Base-by-base conservation (phyloP, 1,140 invertebrate species). In the Hermatobates lingyangjiaoensis region DNA sequence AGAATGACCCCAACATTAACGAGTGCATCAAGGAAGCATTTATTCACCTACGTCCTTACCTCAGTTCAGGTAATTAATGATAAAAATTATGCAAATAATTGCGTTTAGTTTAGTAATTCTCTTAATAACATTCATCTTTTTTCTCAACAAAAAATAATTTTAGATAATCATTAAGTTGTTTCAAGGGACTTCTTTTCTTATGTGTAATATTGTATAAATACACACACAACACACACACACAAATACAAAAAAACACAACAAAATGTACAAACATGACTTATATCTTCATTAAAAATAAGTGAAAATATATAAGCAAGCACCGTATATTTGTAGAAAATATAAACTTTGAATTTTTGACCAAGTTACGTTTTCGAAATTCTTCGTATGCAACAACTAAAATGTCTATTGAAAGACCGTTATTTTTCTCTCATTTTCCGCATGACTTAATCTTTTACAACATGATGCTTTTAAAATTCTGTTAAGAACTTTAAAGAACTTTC, bases 11-110 rank as follows among this genome's bases (percentile, higher is more conserved):
- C 1, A 63, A 74, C 28, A 58, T 83, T 45, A 80, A 83, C 58
- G 55, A 58, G 2, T 83, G 81, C 59, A 76, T 83, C 55, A 73
- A 74, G 60, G 68, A 68, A 45, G 74, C 77, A 0, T 80, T 83
- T 64, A 79, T 79, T 57, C 79, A 83, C 61, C 64, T 83, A 1
- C 70, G 74, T 51, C 76, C 79, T 2, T 83, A 81, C 60, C 65
- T 83, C 27, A 66, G 75, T 2, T 66, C 69, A 58, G 71, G 71
- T 73, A 57, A 63, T 61, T 53, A 1, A 12, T 10, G n/a, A 34
- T 10, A 10, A n/a, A 10, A 34, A n/a, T 34, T 34, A 34, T n/a
- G 7, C n/a, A 34, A 10, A 7, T 34, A 34, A 10, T 34, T 10
- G n/a, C 7, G 7, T 34, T 10, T 10, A 34, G 30, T 34, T 34